Percentiles rank a stretch among this genome's conserved stretches.
Conservation (phyloP, 1,140 invertebrate genomes). For the Gonatopus flavifemur region DNA sequence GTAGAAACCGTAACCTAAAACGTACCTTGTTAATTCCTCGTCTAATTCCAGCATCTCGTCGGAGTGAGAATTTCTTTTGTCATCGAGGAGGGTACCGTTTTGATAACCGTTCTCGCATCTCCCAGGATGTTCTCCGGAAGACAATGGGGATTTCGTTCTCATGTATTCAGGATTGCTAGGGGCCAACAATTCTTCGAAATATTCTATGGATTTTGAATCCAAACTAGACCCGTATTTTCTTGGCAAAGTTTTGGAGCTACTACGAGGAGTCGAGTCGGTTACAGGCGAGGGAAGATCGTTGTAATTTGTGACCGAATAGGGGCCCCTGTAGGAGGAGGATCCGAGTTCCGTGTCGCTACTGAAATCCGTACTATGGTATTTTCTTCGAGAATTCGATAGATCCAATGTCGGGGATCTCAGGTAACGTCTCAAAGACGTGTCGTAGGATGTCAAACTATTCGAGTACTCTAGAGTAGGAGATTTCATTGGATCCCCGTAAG, state of each 20-base stretch:
- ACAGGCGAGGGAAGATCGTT: constrained; percentile 10
- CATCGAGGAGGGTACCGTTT: constrained; percentile 24
- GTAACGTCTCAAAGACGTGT: constrained; percentile 42
- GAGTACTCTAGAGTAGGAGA: too few relatives aligned
- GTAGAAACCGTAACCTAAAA: not conserved
- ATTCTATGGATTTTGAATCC: constrained; percentile 46
- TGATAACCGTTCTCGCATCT: constrained; percentile 41
- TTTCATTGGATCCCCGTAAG: too few relatives aligned
- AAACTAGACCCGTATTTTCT: constrained; percentile 42
- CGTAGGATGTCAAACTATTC: too few relatives aligned
- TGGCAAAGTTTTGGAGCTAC: constrained; percentile 21
- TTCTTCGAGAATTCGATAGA: constrained; percentile 25
- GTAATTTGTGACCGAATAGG: constrained; percentile 14
- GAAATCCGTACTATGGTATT: constrained; percentile 41
- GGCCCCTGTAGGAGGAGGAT: constrained; percentile 22
- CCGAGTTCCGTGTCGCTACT: constrained; percentile 28
- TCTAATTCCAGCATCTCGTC: constrained; percentile 20
- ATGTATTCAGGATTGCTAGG: constrained; percentile 41
- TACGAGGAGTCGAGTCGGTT: constrained; percentile 5
- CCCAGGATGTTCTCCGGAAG: constrained; percentile 24
- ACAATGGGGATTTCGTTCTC: constrained; percentile 20
- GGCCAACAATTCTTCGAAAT: constrained; percentile 50
- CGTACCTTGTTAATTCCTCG: constrained; percentile 29
- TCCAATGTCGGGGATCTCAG: constrained; percentile 37
- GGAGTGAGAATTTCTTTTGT: constrained; percentile 27